Conservation (phyloP, 1,140 invertebrate genomes). For the Aphelenchoides besseyi region DNA sequence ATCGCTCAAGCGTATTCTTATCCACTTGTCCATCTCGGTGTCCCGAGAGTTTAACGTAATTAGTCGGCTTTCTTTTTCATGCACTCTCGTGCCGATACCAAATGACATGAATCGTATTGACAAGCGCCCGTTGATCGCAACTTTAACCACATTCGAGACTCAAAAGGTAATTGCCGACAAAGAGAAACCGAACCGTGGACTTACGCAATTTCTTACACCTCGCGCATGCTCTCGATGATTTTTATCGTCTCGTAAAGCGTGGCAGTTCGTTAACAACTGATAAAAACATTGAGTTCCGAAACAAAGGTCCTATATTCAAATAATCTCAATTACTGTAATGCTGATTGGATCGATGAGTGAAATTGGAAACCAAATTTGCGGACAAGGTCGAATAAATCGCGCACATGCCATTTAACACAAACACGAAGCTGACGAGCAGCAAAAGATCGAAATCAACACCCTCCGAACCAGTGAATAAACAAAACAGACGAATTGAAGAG, state of each 20-base stretch:
- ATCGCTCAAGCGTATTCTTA: neutral
- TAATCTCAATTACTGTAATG: no score
- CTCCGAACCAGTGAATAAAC: neutral
- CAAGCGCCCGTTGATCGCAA: neutral
- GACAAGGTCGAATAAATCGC: neutral
- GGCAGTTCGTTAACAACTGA: neutral
- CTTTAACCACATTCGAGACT: slow-evolving; percentile 1
- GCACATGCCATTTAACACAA: slow-evolving; percentile 4
- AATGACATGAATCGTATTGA: neutral
- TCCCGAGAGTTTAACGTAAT: slow-evolving; percentile 3
- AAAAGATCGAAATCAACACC: slow-evolving; percentile 13
- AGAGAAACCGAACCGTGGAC: neutral
- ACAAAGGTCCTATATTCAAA: neutral
- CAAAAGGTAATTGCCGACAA: neutral
- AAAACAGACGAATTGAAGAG: neutral
- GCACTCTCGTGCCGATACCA: neutral
- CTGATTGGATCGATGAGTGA: neutral
- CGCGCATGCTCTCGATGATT: neutral
- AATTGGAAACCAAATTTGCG: neutral
- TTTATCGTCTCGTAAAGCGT: slow-evolving; percentile 3
- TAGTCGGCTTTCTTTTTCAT: neutral
- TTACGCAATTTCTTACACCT: slow-evolving; percentile 3
- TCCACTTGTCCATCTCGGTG: neutral
- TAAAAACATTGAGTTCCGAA: no score
- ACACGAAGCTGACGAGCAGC: neutral